These are phyloP conservation scores for Odontamblyopus rebecca DNA, from an alignment of 2,797 vertebrate species.

Conservation along the genomic window DNA sequence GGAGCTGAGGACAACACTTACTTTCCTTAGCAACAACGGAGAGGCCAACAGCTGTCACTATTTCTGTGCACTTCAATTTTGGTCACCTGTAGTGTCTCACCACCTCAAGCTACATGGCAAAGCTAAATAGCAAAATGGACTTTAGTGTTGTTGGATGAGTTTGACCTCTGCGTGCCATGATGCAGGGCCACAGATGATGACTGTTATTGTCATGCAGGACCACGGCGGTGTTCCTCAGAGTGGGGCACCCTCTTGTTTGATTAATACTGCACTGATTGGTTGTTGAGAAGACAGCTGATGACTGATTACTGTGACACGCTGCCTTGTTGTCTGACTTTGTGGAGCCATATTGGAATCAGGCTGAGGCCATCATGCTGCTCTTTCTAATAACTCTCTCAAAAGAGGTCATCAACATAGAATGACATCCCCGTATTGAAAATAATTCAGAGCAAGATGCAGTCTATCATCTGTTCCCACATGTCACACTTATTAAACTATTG, in stretches of 20 bases:
- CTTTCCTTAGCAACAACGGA: background rate
- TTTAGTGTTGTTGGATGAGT: background rate
- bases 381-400: slow-evolving; percentile 41
- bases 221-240: slow-evolving; percentile 38
- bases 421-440: slow-evolving; percentile 40
- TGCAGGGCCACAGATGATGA: slow-evolving; percentile 42
- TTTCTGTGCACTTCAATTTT: background rate
- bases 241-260: slow-evolving; percentile 44
- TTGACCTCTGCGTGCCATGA: slow-evolving; percentile 33
- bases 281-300: slow-evolving; percentile 59
- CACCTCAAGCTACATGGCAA: background rate
- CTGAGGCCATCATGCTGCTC: slow-evolving; percentile 44
- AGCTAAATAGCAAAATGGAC: background rate
- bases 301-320: slow-evolving; percentile 57
- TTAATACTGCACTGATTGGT: slow-evolving; percentile 69
- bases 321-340: slow-evolving; percentile 63
- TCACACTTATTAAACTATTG: slow-evolving; percentile 25
- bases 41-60: background rate
- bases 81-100: background rate
- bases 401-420: slow-evolving; percentile 50
- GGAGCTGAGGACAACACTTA: background rate
- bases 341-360: slow-evolving; percentile 52
- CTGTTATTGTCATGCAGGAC: slow-evolving; percentile 58
- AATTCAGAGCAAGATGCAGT: slow-evolving; percentile 38
- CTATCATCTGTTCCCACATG: slow-evolving; percentile 15